These are phyloP conservation scores for Drosophila peninsularis DNA, from an alignment of 2,888 invertebrate species.

Conservation along the genomic window DNA sequence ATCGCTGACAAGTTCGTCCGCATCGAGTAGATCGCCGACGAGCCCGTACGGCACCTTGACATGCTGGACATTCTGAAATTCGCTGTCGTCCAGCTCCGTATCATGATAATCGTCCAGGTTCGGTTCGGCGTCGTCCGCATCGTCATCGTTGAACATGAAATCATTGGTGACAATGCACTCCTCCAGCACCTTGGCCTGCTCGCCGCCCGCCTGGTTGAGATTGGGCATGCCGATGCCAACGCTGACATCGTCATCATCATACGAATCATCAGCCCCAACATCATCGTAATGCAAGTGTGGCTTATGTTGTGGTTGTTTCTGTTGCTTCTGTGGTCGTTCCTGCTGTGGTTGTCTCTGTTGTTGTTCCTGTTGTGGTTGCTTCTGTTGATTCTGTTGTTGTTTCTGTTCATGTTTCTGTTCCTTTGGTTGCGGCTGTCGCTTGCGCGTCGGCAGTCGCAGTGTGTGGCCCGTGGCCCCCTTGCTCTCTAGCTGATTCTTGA, in stretches of 20 bases:
- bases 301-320: not conserved
- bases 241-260: constrained; percentile 30
- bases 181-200: constrained; percentile 65
- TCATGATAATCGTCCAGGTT: constrained; percentile 42
- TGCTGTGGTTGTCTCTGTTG: not conserved
- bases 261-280: constrained; percentile 21
- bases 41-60: constrained; percentile 53
- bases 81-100: constrained; percentile 49
- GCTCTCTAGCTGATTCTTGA: not conserved
- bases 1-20: constrained; percentile 56
- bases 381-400: not conserved
- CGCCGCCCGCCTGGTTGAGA: constrained; percentile 32
- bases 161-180: constrained; percentile 78
- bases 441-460: constrained; percentile 24
- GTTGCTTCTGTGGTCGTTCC: not conserved
- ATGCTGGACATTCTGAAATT: constrained; percentile 48
- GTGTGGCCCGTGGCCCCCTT: not conserved
- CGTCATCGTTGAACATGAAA: constrained; percentile 69
- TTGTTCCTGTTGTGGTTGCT: not conserved
- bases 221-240: constrained; percentile 27
- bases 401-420: not conserved
- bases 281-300: not conserved
- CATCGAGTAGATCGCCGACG: constrained; percentile 50
- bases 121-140: constrained; percentile 33
- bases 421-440: constrained; percentile 24